phyloP scores from a whole-genome alignment of 2,888 invertebrate genomes.

The Drosophila nigricruria region DNA sequence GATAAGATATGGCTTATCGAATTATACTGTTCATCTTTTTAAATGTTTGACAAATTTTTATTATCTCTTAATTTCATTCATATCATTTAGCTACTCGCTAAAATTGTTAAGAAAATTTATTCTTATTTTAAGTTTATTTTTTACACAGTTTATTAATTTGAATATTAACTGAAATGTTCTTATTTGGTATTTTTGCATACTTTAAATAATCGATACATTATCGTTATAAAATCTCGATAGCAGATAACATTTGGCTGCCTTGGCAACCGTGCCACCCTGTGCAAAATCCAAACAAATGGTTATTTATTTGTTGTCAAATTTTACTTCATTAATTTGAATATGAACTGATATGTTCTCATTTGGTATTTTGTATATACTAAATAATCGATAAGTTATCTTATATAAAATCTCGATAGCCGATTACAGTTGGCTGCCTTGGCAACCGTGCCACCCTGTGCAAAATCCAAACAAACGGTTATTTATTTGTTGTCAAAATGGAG shows the following conservation, averaged over 20 bases:
- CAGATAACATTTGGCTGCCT: neutral
- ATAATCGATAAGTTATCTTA: neutral
- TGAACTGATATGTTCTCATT: neutral
- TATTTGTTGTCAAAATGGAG: conserved; percentile 24
- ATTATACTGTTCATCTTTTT: neutral
- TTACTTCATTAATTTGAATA: neutral
- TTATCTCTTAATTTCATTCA: neutral
- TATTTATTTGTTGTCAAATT: conserved; percentile 3
- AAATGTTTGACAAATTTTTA: neutral
- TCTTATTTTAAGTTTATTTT: neutral
- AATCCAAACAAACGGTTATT: conserved; percentile 41
- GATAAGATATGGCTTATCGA: neutral
- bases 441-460: conserved; percentile 22
- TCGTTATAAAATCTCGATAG: neutral
- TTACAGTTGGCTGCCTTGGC: conserved; percentile 13
- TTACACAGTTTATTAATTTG: neutral
- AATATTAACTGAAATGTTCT: neutral
- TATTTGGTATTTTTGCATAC: neutral
- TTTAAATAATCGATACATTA: neutral
- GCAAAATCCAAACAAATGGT: conserved; percentile 39
- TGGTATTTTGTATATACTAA: neutral
- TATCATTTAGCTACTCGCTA: neutral
- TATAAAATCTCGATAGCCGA: conserved; percentile 5
- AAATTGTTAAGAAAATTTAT: neutral
- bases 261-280: conserved; percentile 34